Percentiles rank a stretch among this genome's conserved stretches.
Evolutionary conservation across 2,113 vertebrate genomes (phyloP).

Genomic region (Leuciscus idus): DNA sequence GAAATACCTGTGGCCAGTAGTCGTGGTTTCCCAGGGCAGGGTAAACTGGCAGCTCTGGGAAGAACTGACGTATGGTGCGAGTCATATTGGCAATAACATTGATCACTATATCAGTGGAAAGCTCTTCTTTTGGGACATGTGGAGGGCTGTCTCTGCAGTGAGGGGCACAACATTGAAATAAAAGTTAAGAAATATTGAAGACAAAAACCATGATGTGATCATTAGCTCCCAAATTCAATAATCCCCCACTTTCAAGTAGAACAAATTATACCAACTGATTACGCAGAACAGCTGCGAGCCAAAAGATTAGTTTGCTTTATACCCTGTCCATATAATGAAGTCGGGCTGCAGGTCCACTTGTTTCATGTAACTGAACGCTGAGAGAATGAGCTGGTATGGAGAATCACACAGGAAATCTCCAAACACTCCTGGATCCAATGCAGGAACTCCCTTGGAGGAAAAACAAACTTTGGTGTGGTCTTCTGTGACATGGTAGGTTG

Average conservation of each 20-base stretch:
- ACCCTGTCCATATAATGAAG: slow-evolving; percentile 99
- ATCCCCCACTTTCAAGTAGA: background rate
- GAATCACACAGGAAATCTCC: slow-evolving; percentile 94
- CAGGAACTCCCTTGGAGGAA: slow-evolving; percentile 89
- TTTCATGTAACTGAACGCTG: slow-evolving; percentile 88
- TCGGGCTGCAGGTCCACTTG: slow-evolving; percentile 76
- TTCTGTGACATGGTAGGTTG: slow-evolving; percentile 84
- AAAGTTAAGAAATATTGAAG: background rate
- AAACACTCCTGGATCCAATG: slow-evolving; percentile 82
- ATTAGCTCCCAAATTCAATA: background rate
- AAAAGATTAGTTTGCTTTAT: slow-evolving; percentile 53
- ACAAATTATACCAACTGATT: too few relatives aligned
- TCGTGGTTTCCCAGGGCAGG: slow-evolving; percentile 96
- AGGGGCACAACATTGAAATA: background rate
- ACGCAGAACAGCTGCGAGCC: background rate
- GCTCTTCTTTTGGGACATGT: slow-evolving; percentile 84
- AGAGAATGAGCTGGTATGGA: slow-evolving; percentile 91
- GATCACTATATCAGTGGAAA: slow-evolving; percentile 89
- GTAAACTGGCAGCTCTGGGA: slow-evolving; percentile 87
- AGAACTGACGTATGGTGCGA: slow-evolving; percentile 78
- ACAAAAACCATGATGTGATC: background rate
- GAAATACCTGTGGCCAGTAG: slow-evolving; percentile 93
- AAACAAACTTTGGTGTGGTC: slow-evolving; percentile 90
- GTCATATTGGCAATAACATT: slow-evolving; percentile 90
- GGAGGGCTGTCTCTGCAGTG: slow-evolving; percentile 90